Percentiles rank a stretch among this genome's conserved stretches.
Evolutionary conservation across 2,888 invertebrate species (phyloP).

Genomic region (Dryadula phaetusa): DNA sequence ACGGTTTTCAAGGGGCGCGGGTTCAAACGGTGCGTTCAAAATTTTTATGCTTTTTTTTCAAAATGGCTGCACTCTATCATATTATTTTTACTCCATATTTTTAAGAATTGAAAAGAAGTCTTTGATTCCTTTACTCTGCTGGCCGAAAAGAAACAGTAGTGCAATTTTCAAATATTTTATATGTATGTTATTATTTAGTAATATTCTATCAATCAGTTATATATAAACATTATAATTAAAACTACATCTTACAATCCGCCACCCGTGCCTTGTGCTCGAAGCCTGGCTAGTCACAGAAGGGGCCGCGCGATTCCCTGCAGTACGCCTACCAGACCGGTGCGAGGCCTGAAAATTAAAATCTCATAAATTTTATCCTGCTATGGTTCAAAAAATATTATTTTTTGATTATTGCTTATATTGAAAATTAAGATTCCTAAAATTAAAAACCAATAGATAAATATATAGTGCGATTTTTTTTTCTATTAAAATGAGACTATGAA

Average conservation of each 20-base stretch:
- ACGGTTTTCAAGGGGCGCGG: no score
- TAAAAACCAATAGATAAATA: neutral
- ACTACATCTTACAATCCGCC: conserved; percentile 75
- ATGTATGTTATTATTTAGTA: neutral
- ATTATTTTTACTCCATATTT: neutral
- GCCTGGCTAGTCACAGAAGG: conserved; percentile 81
- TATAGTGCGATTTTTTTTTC: no score
- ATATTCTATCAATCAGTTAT: neutral
- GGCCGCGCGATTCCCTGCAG: conserved; percentile 72
- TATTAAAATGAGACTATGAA: no score
- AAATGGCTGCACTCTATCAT: no score
- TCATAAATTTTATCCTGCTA: neutral
- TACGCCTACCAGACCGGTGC: conserved; percentile 77
- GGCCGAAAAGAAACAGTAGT: neutral
- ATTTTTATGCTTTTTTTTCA: no score
- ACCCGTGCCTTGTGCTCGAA: conserved; percentile 76
- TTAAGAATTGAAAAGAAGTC: no score
- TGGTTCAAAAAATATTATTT: neutral
- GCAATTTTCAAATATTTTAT: neutral
- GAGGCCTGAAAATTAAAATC: conserved; percentile 62
- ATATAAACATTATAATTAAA: neutral
- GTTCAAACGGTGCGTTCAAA: no score
- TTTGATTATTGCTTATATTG: neutral
- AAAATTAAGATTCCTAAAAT: neutral
- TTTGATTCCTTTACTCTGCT: neutral